Evolutionary conservation across 1,140 invertebrate genomes (phyloP).

Genomic region (Drosophila azteca): DNA sequence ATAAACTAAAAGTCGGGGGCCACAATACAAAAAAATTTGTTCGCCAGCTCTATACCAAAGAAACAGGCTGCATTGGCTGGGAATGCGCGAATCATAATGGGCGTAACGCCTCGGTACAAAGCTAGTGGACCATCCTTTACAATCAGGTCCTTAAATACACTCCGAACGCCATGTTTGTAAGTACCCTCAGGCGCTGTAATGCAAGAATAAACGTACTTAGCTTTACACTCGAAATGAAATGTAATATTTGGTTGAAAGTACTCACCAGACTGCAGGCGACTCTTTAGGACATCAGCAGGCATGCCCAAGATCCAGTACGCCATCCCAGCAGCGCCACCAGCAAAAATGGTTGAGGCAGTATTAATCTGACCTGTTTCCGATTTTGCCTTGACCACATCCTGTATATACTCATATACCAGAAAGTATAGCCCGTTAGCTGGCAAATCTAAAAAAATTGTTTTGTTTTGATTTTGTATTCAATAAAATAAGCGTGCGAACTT

Average conservation of each 20-base stretch:
- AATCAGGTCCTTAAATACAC: conserved; percentile 92
- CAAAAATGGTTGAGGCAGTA: conserved; percentile 92
- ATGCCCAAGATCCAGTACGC: conserved; percentile 98
- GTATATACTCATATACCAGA: conserved; percentile 96
- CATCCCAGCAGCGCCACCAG: conserved; percentile 98
- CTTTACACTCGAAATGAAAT: not conserved
- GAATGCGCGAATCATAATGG: conserved; percentile 95
- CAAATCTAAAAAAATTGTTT: conserved; percentile 43
- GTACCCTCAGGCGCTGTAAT: conserved; percentile 92
- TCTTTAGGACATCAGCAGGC: conserved; percentile 99
- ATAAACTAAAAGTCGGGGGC: conserved; percentile 2
- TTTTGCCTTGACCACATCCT: conserved; percentile 85
- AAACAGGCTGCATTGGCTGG: conserved; percentile 97
- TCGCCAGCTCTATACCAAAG: conserved; percentile 85
- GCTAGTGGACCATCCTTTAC: conserved; percentile 91
- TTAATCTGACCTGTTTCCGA: conserved; percentile 81
- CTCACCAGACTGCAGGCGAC: conserved; percentile 95
- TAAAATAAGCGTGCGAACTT: too few species aligned
- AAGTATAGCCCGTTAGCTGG: conserved; percentile 97
- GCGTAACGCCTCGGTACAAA: conserved; percentile 93
- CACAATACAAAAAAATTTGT: conserved; percentile 65
- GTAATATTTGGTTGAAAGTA: not conserved
- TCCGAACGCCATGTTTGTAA: conserved; percentile 93
- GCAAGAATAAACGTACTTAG: not conserved
- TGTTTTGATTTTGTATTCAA: not conserved